phyloP scores from a whole-genome alignment of 2,797 vertebrate genomes.

The Myioborus miniatus region DNA sequence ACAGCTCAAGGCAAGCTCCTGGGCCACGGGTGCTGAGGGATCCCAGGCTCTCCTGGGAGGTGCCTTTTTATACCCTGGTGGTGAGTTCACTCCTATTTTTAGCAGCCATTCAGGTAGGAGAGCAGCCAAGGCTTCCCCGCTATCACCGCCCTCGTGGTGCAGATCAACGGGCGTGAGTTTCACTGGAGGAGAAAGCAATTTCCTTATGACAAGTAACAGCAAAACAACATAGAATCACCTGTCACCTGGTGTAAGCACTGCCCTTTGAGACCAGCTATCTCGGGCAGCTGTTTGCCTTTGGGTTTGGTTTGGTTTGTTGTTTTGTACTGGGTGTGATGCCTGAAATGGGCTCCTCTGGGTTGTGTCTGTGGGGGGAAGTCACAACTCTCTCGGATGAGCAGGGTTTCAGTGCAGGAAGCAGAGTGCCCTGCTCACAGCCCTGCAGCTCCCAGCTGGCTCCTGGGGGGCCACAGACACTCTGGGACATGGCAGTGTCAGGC shows the following conservation, averaged over 20 bases:
- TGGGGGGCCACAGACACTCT: fast-evolving
- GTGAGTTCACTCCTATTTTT: constrained; percentile 55
- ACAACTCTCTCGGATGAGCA: neutral
- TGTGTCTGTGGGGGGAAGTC: neutral
- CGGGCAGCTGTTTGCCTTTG: neutral
- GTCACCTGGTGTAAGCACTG: neutral
- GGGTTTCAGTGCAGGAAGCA: neutral
- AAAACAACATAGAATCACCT: neutral
- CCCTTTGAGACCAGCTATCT: constrained; percentile 3
- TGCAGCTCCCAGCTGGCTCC: neutral
- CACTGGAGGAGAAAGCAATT: constrained; percentile 1
- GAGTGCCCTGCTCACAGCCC: neutral
- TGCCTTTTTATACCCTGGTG: neutral
- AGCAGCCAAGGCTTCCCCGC: neutral
- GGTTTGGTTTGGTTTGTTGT: neutral
- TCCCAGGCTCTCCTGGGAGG: neutral
- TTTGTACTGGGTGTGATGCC: neutral
- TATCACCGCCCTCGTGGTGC: neutral
- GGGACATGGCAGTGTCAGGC: fast-evolving
- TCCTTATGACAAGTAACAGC: constrained; percentile 6
- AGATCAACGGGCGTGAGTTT: constrained; percentile 1
- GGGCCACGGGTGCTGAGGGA: fast-evolving
- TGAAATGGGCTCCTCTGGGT: neutral
- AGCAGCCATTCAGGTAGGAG: constrained; percentile 52
- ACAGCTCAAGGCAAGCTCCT: neutral